Base-by-base conservation (phyloP, 2,888 invertebrate species). In the Dromius quadrimaculatus region DNA sequence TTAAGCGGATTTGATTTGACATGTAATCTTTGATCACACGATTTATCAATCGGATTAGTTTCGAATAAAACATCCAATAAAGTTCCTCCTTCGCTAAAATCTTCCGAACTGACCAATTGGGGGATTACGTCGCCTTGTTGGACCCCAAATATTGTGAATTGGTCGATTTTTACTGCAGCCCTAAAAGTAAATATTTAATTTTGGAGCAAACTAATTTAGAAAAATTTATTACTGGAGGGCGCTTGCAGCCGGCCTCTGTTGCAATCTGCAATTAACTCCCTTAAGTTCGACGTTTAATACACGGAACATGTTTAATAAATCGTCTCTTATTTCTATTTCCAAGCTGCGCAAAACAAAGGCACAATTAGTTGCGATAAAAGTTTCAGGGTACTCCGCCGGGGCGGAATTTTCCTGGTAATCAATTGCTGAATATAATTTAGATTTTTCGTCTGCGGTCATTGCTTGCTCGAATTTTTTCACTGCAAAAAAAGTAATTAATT, bases 381-480 rank as follows among this genome's bases (percentile, higher is more conserved):
- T 86, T 15, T 85, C 84, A 0, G 95, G 95, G 77, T 90, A 85
- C 75, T 90, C 87, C 0, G 90, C 81, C 0, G 92, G 91, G 0
- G 87, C 85, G 0, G 88, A 86, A 81, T 94, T 94, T 83, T 98
- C 98, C 77, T 95, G 92, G 83, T 99, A 99, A 78, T 95, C 98
- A 79, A 99, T 98, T 1, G 98, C 98, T 73, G 91, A 89, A 84
- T 93, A 98, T 15, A 99, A 84, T 78, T 97, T 97, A 20, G 88
- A 87, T 80, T 98, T 98, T 80, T 99, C 99, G 0, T 94, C 94
- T 0, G 90, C 79, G 0, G 95, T 95, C 94, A 98, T 96, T n/a
- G 94, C 95, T 73, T 92, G 91, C 80, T 96, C 92, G 81, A 98
- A 92, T 81, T 95, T 90, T 77, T 87, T 87, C 80, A 90, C 92